Evolutionary conservation across 2,888 invertebrate species (phyloP).

Genomic region (Tenthredo livida): DNA sequence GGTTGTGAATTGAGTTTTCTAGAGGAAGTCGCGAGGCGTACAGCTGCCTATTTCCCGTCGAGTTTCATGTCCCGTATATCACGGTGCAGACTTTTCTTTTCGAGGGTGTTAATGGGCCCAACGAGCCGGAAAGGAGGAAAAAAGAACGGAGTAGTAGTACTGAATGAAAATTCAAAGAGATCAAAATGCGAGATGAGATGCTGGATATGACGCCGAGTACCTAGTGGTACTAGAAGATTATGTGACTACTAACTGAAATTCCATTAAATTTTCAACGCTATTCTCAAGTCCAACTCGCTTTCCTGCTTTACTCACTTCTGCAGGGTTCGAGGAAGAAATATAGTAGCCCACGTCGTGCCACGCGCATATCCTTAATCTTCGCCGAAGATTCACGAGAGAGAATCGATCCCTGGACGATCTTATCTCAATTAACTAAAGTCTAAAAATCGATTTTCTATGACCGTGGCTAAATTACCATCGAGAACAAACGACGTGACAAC

Average conservation of each 20-base stretch:
- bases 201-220: background rate
- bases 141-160: background rate
- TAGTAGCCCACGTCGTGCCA: background rate
- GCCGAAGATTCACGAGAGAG: background rate
- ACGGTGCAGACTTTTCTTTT: conserved; percentile 5
- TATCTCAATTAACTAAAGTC: background rate
- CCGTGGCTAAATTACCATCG: background rate
- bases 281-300: background rate
- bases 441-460: background rate
- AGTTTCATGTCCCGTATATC: background rate
- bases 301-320: background rate
- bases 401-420: background rate
- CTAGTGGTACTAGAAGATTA: background rate
- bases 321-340: background rate
- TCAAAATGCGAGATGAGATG: background rate
- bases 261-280: background rate
- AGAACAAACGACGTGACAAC: conserved; percentile 6
- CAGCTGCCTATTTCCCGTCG: background rate
- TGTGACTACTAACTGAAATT: conserved; percentile 1
- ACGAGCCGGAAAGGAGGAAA: background rate
- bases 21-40: background rate
- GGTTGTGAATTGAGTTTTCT: background rate
- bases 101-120: conserved; percentile 12
- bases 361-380: background rate
- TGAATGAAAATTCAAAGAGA: conserved; percentile 30